phyloP scores from a whole-genome alignment of 2,888 invertebrate species.

The Vanessa cardui region DNA sequence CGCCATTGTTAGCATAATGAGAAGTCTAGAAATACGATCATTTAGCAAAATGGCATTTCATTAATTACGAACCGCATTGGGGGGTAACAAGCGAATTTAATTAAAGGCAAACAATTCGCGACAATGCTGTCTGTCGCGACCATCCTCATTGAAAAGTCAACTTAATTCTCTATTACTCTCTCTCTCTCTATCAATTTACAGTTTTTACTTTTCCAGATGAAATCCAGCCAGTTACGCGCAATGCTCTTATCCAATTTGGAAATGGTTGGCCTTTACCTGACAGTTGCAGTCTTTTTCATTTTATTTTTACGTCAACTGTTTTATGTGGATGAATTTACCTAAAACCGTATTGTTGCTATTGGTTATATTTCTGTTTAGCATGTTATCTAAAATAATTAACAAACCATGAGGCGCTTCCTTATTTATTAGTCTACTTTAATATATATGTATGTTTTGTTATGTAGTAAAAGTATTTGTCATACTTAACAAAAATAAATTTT shows the following conservation, averaged over 20 bases:
- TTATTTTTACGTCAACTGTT: conserved; percentile 21
- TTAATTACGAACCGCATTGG: conserved; percentile 41
- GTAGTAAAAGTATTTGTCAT: too few relatives aligned
- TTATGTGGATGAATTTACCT: conserved; percentile 10
- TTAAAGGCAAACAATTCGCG: conserved; percentile 44
- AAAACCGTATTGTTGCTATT: neutral
- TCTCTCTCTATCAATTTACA: conserved; percentile 28
- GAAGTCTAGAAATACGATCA: conserved; percentile 38
- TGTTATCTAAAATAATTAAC: too few relatives aligned
- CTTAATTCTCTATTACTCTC: conserved; percentile 23
- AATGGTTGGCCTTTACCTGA: conserved; percentile 24
- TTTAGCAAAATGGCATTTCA: conserved; percentile 42
- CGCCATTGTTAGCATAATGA: conserved; percentile 33
- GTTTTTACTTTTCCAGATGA: conserved; percentile 21
- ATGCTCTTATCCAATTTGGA: conserved; percentile 38
- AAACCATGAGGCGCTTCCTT: too few relatives aligned
- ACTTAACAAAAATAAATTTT: too few relatives aligned
- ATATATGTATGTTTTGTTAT: too few relatives aligned
- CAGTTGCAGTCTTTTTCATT: conserved; percentile 17
- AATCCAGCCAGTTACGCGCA: conserved; percentile 22
- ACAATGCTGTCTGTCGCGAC: conserved; percentile 33
- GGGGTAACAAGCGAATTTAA: conserved; percentile 41
- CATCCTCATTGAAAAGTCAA: conserved; percentile 27
- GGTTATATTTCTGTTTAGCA: too few relatives aligned
- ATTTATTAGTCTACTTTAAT: too few relatives aligned